Base-by-base conservation (phyloP, 2,888 invertebrate genomes). In the Incurvaria masculella region DNA sequence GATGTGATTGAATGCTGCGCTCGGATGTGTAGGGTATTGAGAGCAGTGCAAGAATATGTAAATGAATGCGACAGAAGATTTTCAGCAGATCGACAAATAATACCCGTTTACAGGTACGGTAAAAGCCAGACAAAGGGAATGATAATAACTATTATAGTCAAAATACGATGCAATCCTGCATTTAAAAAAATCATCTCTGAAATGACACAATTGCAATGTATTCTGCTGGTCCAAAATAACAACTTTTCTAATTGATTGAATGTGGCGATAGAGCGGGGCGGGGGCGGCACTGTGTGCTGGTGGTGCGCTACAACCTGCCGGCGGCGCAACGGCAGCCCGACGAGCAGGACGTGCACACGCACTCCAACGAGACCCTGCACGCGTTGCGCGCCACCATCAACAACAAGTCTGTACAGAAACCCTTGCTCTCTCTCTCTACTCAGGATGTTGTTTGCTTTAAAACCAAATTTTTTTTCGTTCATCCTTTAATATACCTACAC, bases 21-120 rank as follows among this genome's bases (percentile, higher is more conserved):
- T 53, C 70, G 91, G 69, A 94, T 97, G 89, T 93, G 93, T 69
- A 86, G 97, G 56, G 91, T 97, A 48, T 85, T 97, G 70, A 91
- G 93, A 72, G 95, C 97, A 62, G 82, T 97, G 62, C 91, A 93
- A 67, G 97, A 97, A 75, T 97, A 97, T 68, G 87, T 97, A 53
- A 90, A 89, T 60, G 96, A 97, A 75, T 97, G 96, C 79, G 97
- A 97, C 81, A 86, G 87, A 59, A 86, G 87, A 55, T 94, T 89
- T 72, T 84, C 88, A 44, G 91, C 91, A 38, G 97, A 97, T 67
- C 81, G 97, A 55, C 88, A 89, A 63, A 88, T 93, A 60, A 78
- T 97, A 60, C 96, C 97, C 20, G 84, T 97, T 51, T 89, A 90
- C 62, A 81, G 85, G 85, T 85, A 56, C 52, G 61, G 19, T 20